Percentiles rank a stretch among this genome's conserved stretches.
These are phyloP conservation scores for Sinelater perroti DNA, from an alignment of 2,888 invertebrate genomes.

Conservation along the genomic window DNA sequence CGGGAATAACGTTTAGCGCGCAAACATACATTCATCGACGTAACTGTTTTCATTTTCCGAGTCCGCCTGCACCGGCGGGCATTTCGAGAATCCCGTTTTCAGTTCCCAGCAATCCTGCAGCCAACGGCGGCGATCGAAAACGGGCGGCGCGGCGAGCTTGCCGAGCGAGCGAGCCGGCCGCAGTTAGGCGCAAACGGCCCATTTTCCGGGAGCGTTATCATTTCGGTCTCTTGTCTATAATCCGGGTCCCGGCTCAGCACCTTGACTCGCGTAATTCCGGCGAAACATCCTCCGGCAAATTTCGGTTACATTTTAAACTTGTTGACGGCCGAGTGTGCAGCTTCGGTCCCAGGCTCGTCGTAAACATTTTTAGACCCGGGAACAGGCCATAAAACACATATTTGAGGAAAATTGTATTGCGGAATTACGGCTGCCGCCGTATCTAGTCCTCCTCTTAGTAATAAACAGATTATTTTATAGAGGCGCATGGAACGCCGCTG, in stretches of 20 bases:
- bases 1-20: constrained; percentile 20
- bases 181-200: not conserved
- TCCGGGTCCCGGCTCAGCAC: constrained; percentile 4
- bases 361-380: constrained; percentile 35
- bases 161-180: too few relatives aligned
- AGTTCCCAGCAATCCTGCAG: too few relatives aligned
- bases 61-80: not conserved
- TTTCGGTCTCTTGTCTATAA: constrained; percentile 15
- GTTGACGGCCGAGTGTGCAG: constrained; percentile 29
- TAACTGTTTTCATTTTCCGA: not conserved
- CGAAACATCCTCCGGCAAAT: constrained; percentile 23
- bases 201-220: constrained; percentile 9
- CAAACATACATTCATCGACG: constrained; percentile 14
- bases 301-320: constrained; percentile 35
- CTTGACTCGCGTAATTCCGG: constrained; percentile 10
- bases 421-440: constrained; percentile 31
- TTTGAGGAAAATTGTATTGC: constrained; percentile 38
- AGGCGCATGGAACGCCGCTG: constrained; percentile 26
- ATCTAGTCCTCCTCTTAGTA: constrained; percentile 27
- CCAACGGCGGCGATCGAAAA: too few relatives aligned
- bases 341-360: constrained; percentile 28
- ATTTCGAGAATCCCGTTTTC: constrained; percentile 8
- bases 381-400: constrained; percentile 37
- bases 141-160: too few relatives aligned
- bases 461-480: constrained; percentile 39